A percentile compares a stretch with the other conserved stretches of the same genome.
These are phyloP conservation scores for Zootermopsis nevadensis DNA, from an alignment of 2,888 invertebrate species.

Conservation along the genomic window DNA sequence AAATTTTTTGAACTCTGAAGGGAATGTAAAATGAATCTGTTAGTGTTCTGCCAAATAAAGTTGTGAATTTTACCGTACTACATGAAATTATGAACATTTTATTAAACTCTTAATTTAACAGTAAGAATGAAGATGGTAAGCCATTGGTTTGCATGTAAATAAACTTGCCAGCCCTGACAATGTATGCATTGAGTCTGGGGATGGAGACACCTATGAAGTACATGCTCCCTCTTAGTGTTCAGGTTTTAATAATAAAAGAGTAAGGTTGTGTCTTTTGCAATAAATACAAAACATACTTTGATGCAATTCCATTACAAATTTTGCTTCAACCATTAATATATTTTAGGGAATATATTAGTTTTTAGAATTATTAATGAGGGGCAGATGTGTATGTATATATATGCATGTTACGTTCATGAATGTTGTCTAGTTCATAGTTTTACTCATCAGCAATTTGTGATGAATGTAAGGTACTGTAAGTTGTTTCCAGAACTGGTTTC, in stretches of 20 bases:
- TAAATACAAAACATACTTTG: background rate
- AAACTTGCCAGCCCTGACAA: too few species aligned
- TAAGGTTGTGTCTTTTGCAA: constrained; percentile 2
- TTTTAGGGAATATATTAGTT: background rate
- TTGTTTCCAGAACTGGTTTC: constrained; percentile 10
- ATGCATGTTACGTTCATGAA: background rate
- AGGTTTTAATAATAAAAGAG: background rate
- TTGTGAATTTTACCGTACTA: too few species aligned
- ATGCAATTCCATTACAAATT: background rate
- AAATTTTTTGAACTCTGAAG: too few species aligned
- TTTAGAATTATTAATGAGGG: background rate
- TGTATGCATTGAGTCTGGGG: background rate
- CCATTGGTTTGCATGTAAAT: too few species aligned
- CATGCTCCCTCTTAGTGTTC: background rate
- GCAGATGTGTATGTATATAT: background rate
- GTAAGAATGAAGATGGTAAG: too few species aligned
- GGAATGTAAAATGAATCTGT: too few species aligned
- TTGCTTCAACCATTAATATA: background rate
- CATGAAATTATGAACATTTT: too few species aligned
- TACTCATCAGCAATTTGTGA: constrained; percentile 9
- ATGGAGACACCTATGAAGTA: background rate
- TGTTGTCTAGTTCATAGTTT: background rate
- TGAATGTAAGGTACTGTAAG: background rate
- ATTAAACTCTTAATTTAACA: too few species aligned
- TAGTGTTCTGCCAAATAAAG: too few species aligned